A percentile compares a stretch with the other conserved stretches of the same genome.
These are phyloP conservation scores for Psettodes erumei DNA, from an alignment of 2,113 vertebrate genomes.

Conservation along the genomic window DNA sequence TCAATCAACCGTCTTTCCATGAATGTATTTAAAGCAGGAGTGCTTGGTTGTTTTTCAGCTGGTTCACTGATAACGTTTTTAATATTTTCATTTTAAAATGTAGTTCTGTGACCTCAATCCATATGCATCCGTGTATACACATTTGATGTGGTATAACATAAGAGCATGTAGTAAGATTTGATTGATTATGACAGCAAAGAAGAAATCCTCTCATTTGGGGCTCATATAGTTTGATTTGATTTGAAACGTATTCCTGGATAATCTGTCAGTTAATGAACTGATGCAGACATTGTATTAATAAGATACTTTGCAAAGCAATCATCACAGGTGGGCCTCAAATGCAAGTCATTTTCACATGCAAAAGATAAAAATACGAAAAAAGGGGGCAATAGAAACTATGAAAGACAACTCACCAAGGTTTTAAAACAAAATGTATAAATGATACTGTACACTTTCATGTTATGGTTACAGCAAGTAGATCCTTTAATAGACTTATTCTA, in stretches of 20 bases:
- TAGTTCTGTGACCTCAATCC: background rate
- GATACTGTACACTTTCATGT: background rate
- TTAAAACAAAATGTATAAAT: background rate
- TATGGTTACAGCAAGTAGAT: too few relatives aligned
- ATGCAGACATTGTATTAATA: background rate
- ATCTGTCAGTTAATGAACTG: background rate
- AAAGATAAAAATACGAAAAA: constrained; percentile 3
- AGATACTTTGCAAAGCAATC: background rate
- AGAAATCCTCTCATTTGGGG: background rate
- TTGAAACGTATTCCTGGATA: background rate
- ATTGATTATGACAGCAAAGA: background rate
- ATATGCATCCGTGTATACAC: background rate
- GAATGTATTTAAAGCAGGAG: background rate
- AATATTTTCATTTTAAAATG: background rate
- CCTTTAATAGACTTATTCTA: too few relatives aligned
- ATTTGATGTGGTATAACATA: background rate
- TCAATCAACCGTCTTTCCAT: background rate
- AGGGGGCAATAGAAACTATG: background rate
- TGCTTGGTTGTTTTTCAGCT: background rate
- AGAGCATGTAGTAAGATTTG: background rate
- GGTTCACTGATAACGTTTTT: too few relatives aligned
- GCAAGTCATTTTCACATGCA: background rate
- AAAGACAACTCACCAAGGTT: background rate
- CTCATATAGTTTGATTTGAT: constrained; percentile 11
- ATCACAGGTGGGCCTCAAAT: background rate